Percentiles rank a stretch among this genome's conserved stretches.
Conservation (phyloP, 1,140 invertebrate genomes). For the Harpegnathos saltator region DNA sequence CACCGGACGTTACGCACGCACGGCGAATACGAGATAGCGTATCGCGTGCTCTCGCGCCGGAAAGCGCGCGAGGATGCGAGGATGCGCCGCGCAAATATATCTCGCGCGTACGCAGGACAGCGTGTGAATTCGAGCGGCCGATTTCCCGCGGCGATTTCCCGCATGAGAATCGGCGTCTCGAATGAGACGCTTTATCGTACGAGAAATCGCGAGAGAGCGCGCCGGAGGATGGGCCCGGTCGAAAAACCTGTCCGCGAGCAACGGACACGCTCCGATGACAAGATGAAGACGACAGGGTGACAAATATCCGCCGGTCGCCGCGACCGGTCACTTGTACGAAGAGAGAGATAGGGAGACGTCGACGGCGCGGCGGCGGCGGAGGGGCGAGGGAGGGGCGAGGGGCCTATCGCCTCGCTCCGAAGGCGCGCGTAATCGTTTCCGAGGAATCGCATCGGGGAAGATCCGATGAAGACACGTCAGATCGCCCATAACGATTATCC, state of each 20-base stretch:
- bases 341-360: constrained; percentile 7
- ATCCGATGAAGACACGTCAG: constrained; percentile 74
- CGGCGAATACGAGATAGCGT: constrained; percentile 35
- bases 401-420: constrained; percentile 41
- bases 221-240: no score
- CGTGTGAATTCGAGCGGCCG: constrained; percentile 21
- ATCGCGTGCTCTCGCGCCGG: constrained; percentile 26
- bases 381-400: no score
- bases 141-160: constrained; percentile 19
- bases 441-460: constrained; percentile 65
- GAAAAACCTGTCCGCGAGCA: no score
- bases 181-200: no score
- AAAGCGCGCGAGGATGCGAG: no score
- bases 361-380: no score
- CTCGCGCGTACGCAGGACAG: not conserved
- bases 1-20: constrained; percentile 41
- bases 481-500: constrained; percentile 74
- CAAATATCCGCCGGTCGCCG: constrained; percentile 31
- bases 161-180: not conserved
- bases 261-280: no score
- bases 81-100: constrained; percentile 10
- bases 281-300: constrained; percentile 4
- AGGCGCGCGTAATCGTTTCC: constrained; percentile 70
- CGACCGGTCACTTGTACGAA: not conserved
- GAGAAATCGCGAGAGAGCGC: no score